Evolutionary conservation across 1,140 invertebrate species (phyloP).

Genomic region (Polypedilum pembai): DNA sequence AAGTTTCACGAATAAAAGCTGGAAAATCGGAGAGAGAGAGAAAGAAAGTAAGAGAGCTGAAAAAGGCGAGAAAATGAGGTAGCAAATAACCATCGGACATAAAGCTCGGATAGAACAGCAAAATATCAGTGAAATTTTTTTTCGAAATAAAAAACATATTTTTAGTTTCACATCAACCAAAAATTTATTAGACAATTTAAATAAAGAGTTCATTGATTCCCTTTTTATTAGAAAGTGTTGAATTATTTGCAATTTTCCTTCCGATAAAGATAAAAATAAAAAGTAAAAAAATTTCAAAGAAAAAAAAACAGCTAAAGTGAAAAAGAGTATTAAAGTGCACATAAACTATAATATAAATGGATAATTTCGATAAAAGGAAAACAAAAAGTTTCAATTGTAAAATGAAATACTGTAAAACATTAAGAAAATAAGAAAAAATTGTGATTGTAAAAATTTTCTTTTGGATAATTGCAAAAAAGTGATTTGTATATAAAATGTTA

Average conservation of each 20-base stretch:
- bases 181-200: conserved; percentile 21
- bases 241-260: conserved; percentile 14
- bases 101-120: conserved; percentile 8
- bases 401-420: background rate
- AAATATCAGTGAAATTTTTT: conserved; percentile 18
- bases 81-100: conserved; percentile 22
- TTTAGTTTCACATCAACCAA: conserved; percentile 25
- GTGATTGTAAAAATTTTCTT: no score
- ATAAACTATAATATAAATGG: background rate
- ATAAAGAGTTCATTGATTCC: conserved; percentile 23
- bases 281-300: background rate
- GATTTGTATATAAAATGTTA: conserved; percentile 15
- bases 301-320: background rate
- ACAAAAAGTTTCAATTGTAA: background rate
- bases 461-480: conserved; percentile 13
- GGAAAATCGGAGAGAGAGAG: background rate
- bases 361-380: background rate
- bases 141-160: conserved; percentile 27
- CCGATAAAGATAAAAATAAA: background rate
- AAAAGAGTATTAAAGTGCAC: no score
- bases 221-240: background rate
- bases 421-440: background rate
- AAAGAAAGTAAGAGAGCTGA: conserved; percentile 4
- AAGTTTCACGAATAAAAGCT: background rate
- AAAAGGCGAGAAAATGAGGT: conserved; percentile 20